Percentiles rank a stretch among this genome's conserved stretches.
These are phyloP conservation scores for Calcarius lapponicus DNA, from an alignment of 2,797 vertebrate genomes.

Conservation along the genomic window DNA sequence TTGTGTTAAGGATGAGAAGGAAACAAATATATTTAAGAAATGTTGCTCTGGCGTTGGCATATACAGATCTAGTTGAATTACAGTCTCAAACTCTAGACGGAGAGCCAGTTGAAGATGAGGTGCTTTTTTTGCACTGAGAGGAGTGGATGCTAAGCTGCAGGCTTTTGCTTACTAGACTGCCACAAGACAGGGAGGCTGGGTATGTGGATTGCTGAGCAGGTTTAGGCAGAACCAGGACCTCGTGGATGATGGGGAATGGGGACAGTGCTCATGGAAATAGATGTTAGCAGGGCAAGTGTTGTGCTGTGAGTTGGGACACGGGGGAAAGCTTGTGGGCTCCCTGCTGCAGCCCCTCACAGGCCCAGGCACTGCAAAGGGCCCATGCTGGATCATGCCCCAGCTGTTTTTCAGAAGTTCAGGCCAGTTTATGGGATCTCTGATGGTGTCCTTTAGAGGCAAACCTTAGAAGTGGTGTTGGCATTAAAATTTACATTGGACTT, in stretches of 20 bases:
- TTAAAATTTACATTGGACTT: neutral
- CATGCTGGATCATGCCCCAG: fast-evolving
- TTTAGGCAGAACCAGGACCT: neutral
- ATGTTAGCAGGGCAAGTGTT: neutral
- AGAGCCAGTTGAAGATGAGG: neutral
- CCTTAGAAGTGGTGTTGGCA: neutral
- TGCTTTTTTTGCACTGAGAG: neutral
- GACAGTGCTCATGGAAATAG: fast-evolving
- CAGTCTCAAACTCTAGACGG: neutral
- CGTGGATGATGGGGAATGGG: fast-evolving
- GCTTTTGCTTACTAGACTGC: neutral
- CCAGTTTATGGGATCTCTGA: neutral
- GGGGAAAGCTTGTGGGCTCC: neutral
- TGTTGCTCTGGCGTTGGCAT: neutral
- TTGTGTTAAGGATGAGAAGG: neutral
- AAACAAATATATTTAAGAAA: neutral
- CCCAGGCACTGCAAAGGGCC: neutral
- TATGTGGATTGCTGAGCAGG: neutral
- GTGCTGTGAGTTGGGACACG: fast-evolving
- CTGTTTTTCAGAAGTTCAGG: neutral
- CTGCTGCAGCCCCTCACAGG: fast-evolving
- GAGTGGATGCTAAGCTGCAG: neutral
- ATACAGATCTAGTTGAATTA: neutral
- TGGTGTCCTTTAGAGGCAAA: neutral
- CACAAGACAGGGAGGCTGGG: neutral